Conservation (phyloP, 2,797 vertebrate genomes). For the Chelmon rostratus region DNA sequence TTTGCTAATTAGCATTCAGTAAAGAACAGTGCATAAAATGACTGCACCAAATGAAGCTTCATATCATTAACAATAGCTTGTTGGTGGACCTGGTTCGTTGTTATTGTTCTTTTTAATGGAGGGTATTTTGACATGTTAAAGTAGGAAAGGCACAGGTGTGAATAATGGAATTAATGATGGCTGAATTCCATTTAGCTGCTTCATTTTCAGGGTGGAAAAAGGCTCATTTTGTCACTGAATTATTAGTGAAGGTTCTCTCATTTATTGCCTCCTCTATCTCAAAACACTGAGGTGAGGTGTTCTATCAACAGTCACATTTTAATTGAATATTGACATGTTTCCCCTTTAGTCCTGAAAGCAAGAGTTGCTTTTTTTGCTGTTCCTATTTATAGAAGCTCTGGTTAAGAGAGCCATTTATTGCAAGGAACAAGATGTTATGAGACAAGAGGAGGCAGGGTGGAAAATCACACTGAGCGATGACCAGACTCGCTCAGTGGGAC, state of each 20-base stretch:
- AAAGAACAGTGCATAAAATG: background rate
- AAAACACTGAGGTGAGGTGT: background rate
- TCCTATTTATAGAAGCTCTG: background rate
- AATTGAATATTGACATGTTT: background rate
- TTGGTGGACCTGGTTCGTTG: background rate
- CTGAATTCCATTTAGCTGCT: background rate
- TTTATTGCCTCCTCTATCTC: background rate
- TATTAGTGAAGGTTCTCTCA: background rate
- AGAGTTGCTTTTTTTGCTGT: background rate
- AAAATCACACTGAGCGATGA: constrained; percentile 12
- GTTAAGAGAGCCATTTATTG: constrained; percentile 10
- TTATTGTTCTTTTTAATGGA: too few species aligned
- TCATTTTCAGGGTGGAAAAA: background rate
- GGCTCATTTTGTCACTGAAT: background rate
- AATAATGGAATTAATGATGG: background rate
- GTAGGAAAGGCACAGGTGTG: background rate
- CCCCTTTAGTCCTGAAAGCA: background rate
- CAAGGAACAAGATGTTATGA: constrained; percentile 15
- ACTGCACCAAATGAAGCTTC: background rate
- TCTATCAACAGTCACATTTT: background rate
- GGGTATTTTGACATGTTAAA: background rate
- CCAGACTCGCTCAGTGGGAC: background rate
- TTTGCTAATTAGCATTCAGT: background rate
- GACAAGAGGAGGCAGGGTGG: constrained; percentile 1
- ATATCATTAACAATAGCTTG: background rate